These are phyloP conservation scores for Sebastes taczanowskii DNA, from an alignment of 2,797 vertebrate species.

Conservation along the genomic window DNA sequence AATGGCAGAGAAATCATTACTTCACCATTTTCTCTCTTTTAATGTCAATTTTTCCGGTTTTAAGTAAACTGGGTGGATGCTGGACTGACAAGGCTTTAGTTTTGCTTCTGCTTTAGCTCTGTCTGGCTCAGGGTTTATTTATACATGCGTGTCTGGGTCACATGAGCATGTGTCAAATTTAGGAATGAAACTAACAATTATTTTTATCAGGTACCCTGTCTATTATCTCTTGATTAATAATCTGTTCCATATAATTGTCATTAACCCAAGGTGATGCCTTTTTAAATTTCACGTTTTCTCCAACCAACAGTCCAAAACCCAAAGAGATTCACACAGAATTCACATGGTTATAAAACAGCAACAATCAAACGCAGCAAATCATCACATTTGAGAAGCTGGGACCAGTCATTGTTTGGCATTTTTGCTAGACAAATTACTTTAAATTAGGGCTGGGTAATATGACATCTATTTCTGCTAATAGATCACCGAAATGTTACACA, in stretches of 20 bases:
- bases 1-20: not conserved
- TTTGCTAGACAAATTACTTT: not conserved
- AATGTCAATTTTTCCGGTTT: constrained; percentile 1
- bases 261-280: not conserved
- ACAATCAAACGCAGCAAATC: not conserved
- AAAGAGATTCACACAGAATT: not conserved
- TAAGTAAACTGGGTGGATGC: not conserved
- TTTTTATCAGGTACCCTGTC: not conserved
- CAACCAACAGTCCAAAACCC: not conserved
- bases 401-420: not conserved
- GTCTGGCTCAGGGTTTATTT: constrained; percentile 47
- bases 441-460: no score
- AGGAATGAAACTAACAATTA: not conserved
- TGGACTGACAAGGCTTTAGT: constrained; percentile 36
- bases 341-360: not conserved
- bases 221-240: not conserved
- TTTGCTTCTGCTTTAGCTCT: constrained; percentile 81
- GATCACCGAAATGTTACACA: no score
- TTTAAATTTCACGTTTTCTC: not conserved
- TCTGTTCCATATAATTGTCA: not conserved
- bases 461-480: no score
- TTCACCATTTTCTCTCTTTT: not conserved
- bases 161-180: constrained; percentile 18
- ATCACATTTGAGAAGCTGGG: not conserved
- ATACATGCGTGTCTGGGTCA: constrained; percentile 13